Evolutionary conservation across 2,888 invertebrate genomes (phyloP), one percentile per base, ranked within the genome.

Genomic region (Thymelicus acteon): DNA sequence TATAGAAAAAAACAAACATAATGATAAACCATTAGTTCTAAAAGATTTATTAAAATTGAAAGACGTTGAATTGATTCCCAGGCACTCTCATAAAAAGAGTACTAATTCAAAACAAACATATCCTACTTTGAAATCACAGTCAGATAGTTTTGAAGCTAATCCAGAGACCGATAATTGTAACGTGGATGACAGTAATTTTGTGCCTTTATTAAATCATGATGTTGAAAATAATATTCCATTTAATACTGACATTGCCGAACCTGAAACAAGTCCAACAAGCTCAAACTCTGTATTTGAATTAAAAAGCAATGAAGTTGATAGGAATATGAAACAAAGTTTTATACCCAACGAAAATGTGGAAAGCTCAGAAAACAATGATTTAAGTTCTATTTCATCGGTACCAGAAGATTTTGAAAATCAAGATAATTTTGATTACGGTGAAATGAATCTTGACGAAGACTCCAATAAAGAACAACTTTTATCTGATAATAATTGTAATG

Each of bases 41-140:
- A 82, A 81, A 74, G 83, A 84, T 67, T 75, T 87, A 52, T 72
- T 85, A 3, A 88, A 89, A 60, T 76, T 89, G 60, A 85, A 79
- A 76, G 88, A 89, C 48, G 85, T 87, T 7, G 81, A 84, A 73
- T 31, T 85, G 13, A 49, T 85, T 61, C 73, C 79, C 31, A 72
- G 72, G 31, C 72, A 77, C 7, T 19, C 47, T n/a, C 5, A 39
- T n/a, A 47, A 10, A 44, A 71, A 71, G 24, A 72, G 76, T 44
- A 24, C n/a, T 8, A 48, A 63, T 54, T 49, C 13, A 13, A 67
- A 69, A 63, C 49, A 70, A 7, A 58, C 47, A 13, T 0, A 47
- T n/a, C 47, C 31, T 13, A 64, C 60, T 60, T 58, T 65, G 62
- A 72, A 71, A 44, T 52, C n/a, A 60, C 58, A 58, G 37, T 47